These are phyloP conservation scores for Elanoides forficatus DNA, from an alignment of 2,113 vertebrate species.

Conservation along the genomic window DNA sequence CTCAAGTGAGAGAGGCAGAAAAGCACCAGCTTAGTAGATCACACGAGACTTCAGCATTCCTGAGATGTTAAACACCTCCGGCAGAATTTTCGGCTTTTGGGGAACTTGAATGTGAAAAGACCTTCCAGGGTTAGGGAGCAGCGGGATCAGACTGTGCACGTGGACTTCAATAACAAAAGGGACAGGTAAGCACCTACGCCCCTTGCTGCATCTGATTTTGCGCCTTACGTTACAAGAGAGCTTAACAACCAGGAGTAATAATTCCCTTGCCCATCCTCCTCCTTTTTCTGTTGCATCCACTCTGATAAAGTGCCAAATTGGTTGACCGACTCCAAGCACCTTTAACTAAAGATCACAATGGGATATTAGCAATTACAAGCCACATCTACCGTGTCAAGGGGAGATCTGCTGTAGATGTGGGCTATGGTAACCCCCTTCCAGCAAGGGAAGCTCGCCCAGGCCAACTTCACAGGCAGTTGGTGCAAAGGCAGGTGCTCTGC, in stretches of 20 bases:
- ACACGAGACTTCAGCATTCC: background rate
- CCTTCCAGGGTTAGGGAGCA: background rate
- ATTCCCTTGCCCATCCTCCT: background rate
- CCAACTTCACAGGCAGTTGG: fast-evolving
- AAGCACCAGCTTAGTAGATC: background rate
- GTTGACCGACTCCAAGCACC: background rate
- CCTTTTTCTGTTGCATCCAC: background rate
- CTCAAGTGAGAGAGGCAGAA: background rate
- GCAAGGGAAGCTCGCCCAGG: background rate
- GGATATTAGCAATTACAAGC: background rate
- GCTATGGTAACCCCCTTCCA: background rate
- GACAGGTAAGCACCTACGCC: background rate
- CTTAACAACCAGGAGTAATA: background rate
- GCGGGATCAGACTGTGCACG: background rate
- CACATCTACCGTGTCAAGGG: background rate
- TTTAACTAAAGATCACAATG: background rate
- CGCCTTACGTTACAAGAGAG: background rate
- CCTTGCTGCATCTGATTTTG: background rate
- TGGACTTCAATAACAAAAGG: background rate
- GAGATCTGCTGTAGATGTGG: background rate
- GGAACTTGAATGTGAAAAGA: background rate
- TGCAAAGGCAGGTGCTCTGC: background rate
- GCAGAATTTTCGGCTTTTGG: background rate
- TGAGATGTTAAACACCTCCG: fast-evolving
- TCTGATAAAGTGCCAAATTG: background rate